Evolutionary conservation across 2,113 vertebrate genomes (phyloP), one percentile per base, ranked within the genome.

Genomic region (Cephalopholis sonnerati): DNA sequence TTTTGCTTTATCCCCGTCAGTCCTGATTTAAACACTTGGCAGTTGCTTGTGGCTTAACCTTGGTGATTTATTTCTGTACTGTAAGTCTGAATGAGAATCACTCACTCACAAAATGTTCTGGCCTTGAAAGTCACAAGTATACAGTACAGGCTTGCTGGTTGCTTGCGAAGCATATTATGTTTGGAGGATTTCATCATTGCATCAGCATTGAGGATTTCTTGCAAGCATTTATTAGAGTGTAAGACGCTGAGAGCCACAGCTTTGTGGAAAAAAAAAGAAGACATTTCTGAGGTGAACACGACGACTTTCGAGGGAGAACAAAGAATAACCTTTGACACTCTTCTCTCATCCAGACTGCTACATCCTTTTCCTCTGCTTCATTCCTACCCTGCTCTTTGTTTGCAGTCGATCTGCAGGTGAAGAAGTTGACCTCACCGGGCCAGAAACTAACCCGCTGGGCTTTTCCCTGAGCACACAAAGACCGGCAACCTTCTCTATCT

Each of bases 301-400:
- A 69, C 63, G 62, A 79, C 78, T 89, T 86, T 91, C 66, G 86
- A 77, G 77, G 65, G 66, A 86, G 89, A 91, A 90, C 85, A 92
- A 89, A 89, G 74, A 80, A 78, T 82, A 79, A 92, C 91, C 91
- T 75, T 44, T 87, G 76, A 86, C 88, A 68, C 20, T n/a, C 65
- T 59, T 39, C 83, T 83, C 74, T 85, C 82, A 83, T 91, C 67
- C 58, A 53, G 64, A 22, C 39, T 7, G 79, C 72, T 71, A 63
- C 87, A 86, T 64, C 85, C 66, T 79, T 74, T 72, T 83, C 61
- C 70, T 78, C 39, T 4, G 39, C 70, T 89, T 78, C 62, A 17
- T 66, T 88, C 68, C 58, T 48, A 17, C 32, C 53, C 46, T 63
- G 73, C 59, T 90, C 79, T 89, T 91, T 93, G 86, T 93, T 85